Evolutionary conservation across 2,888 invertebrate genomes (phyloP), one percentile per base, ranked within the genome.

Genomic region (Yponomeuta cagnagella): DNA sequence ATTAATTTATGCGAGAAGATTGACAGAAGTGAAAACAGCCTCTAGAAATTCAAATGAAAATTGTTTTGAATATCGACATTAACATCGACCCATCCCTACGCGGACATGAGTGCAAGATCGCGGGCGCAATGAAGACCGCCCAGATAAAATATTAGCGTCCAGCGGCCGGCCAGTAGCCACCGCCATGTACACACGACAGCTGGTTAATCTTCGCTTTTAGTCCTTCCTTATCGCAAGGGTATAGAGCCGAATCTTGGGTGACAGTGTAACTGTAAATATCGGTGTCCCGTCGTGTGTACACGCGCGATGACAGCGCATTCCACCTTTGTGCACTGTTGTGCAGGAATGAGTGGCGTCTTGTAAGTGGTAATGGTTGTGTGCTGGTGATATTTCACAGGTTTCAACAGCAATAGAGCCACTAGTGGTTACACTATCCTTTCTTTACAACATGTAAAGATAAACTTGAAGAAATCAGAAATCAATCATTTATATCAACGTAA

Each of bases 131-230:
- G 89, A 90, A 90, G 90, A 90, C 88, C 86, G 88, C 89, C 86
- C 87, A 83, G 87, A 88, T 90, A 89, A 90, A 89, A 89, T 90
- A 91, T 89, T 87, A 86, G 83, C 86, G 82, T 84, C 85, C 83
- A 82, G 83, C 83, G 79, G 79, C 69, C 23, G 63, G 79, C 82
- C 89, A 82, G 90, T 88, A 89, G 90, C 88, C 68, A 23, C 80
- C 79, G 80, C 82, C 82, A 84, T 85, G 85, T 83, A 85, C 86
- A 79, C 75, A 48, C 81, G 86, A 82, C 84, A 43, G 43, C 43
- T 43, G 43, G 43, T 43, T 6, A 43, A 43, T 1, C 6, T 43
- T 43, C 43, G 43, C 43, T 43, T 43, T 43, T 43, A 43, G 5
- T 43, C 43, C 43, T 43, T 43, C 9, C 8, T 43, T 43, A 43